A percentile compares a stretch with the other conserved stretches of the same genome.
phyloP scores from a whole-genome alignment of 2,113 vertebrate species.

The Lethenteron reissneri region DNA sequence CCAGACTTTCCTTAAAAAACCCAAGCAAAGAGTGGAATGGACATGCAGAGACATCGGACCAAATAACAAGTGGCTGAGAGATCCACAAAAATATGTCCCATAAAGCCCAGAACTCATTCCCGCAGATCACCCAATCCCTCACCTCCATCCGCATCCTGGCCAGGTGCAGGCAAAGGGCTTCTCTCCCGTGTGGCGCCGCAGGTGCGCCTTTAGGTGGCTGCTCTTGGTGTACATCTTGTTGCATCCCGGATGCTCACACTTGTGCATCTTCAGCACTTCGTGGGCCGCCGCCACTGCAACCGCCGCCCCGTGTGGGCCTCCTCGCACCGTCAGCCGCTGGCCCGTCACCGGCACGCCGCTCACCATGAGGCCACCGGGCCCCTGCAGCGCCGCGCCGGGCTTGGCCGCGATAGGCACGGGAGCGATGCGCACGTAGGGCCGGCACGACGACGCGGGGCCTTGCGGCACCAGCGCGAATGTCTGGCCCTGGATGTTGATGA shows the following conservation, averaged over 20 bases:
- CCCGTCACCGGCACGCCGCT: constrained; percentile 32
- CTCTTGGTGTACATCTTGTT: constrained; percentile 95
- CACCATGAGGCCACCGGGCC: constrained; percentile 29
- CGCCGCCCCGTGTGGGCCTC: neutral
- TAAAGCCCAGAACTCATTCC: too few relatives aligned
- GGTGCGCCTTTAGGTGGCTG: constrained; percentile 83
- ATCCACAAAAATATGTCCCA: too few relatives aligned
- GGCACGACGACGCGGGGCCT: constrained; percentile 43
- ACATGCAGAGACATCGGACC: too few relatives aligned
- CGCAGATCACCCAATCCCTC: constrained; percentile 15
- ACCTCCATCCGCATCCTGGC: constrained; percentile 88
- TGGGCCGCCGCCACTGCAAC: constrained; percentile 41
- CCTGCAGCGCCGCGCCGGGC: constrained; percentile 31
- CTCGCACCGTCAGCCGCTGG: constrained; percentile 41
- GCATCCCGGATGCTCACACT: constrained; percentile 73
- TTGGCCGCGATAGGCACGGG: constrained; percentile 77
- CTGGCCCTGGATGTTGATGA: constrained; percentile 81
- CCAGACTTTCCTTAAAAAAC: too few relatives aligned
- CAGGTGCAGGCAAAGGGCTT: constrained; percentile 85
- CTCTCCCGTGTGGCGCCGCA: constrained; percentile 73
- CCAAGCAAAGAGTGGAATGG: too few relatives aligned
- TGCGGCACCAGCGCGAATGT: constrained; percentile 76
- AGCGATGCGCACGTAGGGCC: constrained; percentile 80
- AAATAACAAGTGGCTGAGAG: too few relatives aligned
- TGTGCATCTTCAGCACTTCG: constrained; percentile 91